phyloP scores from a whole-genome alignment of 2,888 invertebrate species.

The Rhingia campestris region DNA sequence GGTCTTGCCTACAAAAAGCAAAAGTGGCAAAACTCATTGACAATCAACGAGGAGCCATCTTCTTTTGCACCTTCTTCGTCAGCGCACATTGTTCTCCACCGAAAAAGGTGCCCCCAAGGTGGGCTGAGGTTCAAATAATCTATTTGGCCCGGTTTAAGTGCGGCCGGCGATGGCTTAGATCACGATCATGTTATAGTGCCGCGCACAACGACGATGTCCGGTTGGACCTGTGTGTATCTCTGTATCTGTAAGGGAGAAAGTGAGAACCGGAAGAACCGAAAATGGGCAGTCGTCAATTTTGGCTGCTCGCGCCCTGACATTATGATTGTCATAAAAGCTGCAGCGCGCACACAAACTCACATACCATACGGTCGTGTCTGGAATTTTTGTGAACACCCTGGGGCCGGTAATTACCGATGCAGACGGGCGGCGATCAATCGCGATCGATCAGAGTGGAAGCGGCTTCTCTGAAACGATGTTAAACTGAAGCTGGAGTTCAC shows the following conservation, averaged over 20 bases:
- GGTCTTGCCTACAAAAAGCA: conserved; percentile 36
- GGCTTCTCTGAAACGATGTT: conserved; percentile 62
- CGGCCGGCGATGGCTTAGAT: conserved; percentile 44
- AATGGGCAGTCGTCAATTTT: conserved; percentile 63
- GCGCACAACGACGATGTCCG: conserved; percentile 21
- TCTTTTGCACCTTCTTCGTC: conserved; percentile 18
- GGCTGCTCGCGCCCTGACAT: conserved; percentile 62
- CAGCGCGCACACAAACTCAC: conserved; percentile 9
- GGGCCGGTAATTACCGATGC: conserved; percentile 65
- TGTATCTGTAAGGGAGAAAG: conserved; percentile 58
- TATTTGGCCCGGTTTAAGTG: conserved; percentile 60
- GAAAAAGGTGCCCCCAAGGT: background rate
- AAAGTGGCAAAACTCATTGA: conserved; percentile 57
- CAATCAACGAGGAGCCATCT: conserved; percentile 19
- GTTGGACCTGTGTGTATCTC: conserved; percentile 1
- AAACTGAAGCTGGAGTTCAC: conserved; percentile 56
- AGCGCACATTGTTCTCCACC: background rate
- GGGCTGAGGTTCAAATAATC: conserved; percentile 52
- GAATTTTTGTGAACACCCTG: conserved; percentile 47
- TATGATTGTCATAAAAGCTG: conserved; percentile 66
- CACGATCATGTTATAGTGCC: conserved; percentile 60
- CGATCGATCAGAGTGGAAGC: conserved; percentile 53
- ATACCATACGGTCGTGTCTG: conserved; percentile 41
- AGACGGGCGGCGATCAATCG: conserved; percentile 61
- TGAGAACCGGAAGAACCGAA: conserved; percentile 72